These are phyloP conservation scores for Oscheius sp. DNA, from an alignment of 2,888 invertebrate genomes.

Conservation along the genomic window DNA sequence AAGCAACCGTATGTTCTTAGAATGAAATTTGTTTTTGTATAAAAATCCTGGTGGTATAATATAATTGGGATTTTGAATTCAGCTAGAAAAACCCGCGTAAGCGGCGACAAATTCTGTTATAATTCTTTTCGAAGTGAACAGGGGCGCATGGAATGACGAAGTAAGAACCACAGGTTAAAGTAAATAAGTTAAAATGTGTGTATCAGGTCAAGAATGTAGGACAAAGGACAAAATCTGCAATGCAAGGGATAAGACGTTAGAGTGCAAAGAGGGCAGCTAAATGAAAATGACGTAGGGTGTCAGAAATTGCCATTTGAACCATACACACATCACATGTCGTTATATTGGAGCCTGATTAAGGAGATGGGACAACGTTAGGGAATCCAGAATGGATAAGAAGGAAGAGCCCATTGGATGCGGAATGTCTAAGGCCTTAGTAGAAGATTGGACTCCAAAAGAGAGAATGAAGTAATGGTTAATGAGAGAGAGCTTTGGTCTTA, in stretches of 20 bases:
- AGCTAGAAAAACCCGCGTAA: no score
- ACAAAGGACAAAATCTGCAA: no score
- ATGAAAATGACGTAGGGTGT: conserved; percentile 13
- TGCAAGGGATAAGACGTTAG: not conserved
- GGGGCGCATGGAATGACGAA: no score
- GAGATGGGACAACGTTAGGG: conserved; percentile 17
- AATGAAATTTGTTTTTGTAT: no score
- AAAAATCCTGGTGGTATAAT: no score
- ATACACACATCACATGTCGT: conserved; percentile 7
- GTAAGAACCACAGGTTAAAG: no score
- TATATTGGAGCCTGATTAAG: conserved; percentile 28
- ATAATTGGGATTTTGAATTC: no score
- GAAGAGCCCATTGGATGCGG: not conserved
- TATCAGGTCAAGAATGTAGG: no score
- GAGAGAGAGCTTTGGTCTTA: not conserved
- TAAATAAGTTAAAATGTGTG: no score
- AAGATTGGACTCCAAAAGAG: not conserved
- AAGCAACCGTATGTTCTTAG: no score
- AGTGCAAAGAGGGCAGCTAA: not conserved
- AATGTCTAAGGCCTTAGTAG: not conserved
- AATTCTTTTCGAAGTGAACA: no score
- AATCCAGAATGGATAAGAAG: conserved; percentile 9
- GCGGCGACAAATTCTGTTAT: no score
- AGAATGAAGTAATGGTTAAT: not conserved
- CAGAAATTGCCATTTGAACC: conserved; percentile 8